A percentile compares a stretch with the other conserved stretches of the same genome.
Evolutionary conservation across 1,140 invertebrate species (phyloP).

Genomic region (Brachionus manjavacas): DNA sequence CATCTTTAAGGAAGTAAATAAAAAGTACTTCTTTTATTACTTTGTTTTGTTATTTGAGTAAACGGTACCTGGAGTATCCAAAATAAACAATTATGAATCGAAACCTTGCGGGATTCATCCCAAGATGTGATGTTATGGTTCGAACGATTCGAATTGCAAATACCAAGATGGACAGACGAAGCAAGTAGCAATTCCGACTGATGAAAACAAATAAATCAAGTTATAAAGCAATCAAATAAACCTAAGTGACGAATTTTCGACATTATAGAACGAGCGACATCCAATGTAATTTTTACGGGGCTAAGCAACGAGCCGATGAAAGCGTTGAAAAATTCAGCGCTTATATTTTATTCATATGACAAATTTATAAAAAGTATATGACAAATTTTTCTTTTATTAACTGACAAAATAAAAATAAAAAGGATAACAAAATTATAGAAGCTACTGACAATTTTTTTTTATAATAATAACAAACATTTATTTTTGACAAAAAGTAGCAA

Average conservation of each 20-base stretch:
- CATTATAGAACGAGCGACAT: not conserved
- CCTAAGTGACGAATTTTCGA: not conserved
- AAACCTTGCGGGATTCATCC: not conserved
- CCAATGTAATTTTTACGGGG: not conserved
- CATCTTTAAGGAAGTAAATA: too few species aligned
- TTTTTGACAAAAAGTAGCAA: not conserved
- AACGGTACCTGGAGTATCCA: not conserved
- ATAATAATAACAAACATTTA: too few species aligned
- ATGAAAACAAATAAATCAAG: not conserved
- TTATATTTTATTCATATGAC: too few species aligned
- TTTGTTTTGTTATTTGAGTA: too few species aligned
- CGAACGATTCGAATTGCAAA: not conserved
- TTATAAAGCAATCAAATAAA: not conserved
- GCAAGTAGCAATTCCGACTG: not conserved
- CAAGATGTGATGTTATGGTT: not conserved
- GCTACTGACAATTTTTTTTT: too few species aligned
- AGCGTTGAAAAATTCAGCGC: constrained; percentile 19
- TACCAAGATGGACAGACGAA: not conserved
- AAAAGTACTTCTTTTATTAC: too few species aligned
- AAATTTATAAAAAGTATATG: too few species aligned
- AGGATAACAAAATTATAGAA: too few species aligned
- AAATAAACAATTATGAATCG: not conserved
- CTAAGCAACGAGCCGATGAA: not conserved
- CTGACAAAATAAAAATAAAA: not conserved
- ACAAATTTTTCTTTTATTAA: too few species aligned